phyloP scores from a whole-genome alignment of 2,797 vertebrate species.

The Triplophysa yarkandensis region DNA sequence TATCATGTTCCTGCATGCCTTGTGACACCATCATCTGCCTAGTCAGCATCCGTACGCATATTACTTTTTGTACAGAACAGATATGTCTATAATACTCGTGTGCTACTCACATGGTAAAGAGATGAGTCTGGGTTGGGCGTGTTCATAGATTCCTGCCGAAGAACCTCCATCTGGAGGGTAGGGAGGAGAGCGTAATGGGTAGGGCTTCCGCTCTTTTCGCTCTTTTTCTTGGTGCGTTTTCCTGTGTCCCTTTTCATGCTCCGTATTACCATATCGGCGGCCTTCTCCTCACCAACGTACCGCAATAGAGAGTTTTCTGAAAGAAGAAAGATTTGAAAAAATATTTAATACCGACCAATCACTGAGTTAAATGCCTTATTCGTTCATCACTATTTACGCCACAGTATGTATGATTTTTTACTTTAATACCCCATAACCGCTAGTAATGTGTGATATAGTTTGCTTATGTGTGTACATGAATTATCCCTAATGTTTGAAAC shows the following conservation, averaged over 20 bases:
- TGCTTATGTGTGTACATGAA: too few species aligned
- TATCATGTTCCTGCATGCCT: constrained; percentile 39
- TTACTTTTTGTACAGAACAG: too few species aligned
- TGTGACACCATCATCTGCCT: constrained; percentile 58
- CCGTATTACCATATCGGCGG: constrained; percentile 84
- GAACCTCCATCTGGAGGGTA: constrained; percentile 88
- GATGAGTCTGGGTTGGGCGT: constrained; percentile 74
- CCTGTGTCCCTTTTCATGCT: constrained; percentile 89
- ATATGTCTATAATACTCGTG: too few species aligned
- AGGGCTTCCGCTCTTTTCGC: constrained; percentile 92
- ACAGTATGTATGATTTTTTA: too few species aligned
- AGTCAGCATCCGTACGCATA: constrained; percentile 54
- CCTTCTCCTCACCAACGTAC: constrained; percentile 91
- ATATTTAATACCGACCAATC: neutral
- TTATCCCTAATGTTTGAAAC: too few species aligned
- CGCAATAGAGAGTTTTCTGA: constrained; percentile 87
- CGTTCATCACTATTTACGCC: neutral
- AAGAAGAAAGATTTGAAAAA: neutral
- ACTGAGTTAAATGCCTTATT: too few species aligned
- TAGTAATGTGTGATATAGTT: too few species aligned
- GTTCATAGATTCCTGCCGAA: constrained; percentile 81
- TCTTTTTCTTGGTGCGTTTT: constrained; percentile 92
- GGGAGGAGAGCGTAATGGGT: constrained; percentile 90
- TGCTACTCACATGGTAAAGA: constrained; percentile 72
- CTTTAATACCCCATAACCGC: too few species aligned